Base-by-base conservation (phyloP, 2,113 vertebrate genomes). In the Lontra canadensis region DNA sequence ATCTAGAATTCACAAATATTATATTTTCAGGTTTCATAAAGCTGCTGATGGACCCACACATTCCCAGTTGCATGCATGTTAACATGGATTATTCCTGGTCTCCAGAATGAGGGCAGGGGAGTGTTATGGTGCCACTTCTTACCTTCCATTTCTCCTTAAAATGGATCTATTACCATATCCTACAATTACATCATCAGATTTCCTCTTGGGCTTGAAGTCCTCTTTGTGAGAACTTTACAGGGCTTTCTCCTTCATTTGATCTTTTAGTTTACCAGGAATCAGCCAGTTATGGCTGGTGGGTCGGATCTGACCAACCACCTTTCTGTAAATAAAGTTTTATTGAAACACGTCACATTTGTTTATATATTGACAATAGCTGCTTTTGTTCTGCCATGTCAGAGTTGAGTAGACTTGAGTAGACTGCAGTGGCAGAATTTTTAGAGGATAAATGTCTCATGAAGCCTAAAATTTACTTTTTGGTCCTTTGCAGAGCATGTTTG, bases 401-500 rank as follows among this genome's bases (percentile, higher is more conserved):
- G 4, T 71, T 88, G 49, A 69, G 47, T 15, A n/a, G 55, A 44
- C 34, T 73, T 81, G 79, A 20, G 2, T 73, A 79, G 69, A 74
- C 18, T 44, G 14, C 3, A 79, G 26, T 39, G 57, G 73, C 29
- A 63, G 52, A 90, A 47, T 88, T 93, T 21, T 25, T 92, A 84
- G 17, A 90, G 65, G 69, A 14, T 26, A 65, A 92, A 80, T 87
- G 84, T 26, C 13, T 86, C 14, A 52, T 42, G 17, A 91, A 90
- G 3, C 31, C 25, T 89, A 95, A 93, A 83, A 69, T 87, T 91
- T 90, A 67, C 93, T 92, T 1, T 29, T 23, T 69, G 61, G 59
- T 61, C 47, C 25, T 94, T 94, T 91, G 26, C 20, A 96, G 81
- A 52, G 93, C 69, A 90, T 55, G 34, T 80, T 81, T 88, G 76